A percentile compares a stretch with the other conserved stretches of the same genome.
Evolutionary conservation across 2,888 invertebrate species (phyloP).

Genomic region (Resseliella maxima): DNA sequence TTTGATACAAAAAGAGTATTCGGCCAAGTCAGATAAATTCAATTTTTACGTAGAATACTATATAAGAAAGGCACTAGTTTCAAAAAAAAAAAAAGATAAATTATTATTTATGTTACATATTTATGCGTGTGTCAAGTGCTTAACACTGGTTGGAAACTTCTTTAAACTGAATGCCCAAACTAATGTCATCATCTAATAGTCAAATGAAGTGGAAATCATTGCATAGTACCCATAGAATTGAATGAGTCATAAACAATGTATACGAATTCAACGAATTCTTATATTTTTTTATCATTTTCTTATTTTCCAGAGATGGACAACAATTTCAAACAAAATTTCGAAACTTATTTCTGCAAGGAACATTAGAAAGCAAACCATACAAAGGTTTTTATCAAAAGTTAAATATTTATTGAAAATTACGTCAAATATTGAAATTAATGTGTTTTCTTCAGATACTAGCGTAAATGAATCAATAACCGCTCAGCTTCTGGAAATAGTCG

Average conservation of each 20-base stretch:
- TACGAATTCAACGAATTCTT: constrained; percentile 33
- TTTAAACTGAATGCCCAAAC: constrained; percentile 17
- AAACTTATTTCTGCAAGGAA: constrained; percentile 25
- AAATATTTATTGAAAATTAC: constrained; percentile 6
- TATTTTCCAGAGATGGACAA: constrained; percentile 23
- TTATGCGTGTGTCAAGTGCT: constrained; percentile 23
- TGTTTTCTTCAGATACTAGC: constrained; percentile 38
- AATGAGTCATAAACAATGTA: constrained; percentile 17
- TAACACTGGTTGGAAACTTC: constrained; percentile 22
- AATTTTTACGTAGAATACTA: constrained; percentile 20
- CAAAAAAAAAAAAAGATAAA: constrained; percentile 25
- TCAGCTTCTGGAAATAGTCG: constrained; percentile 65
- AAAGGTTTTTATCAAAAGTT: constrained; percentile 28
- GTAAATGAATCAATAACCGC: constrained; percentile 58
- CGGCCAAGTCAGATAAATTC: constrained; percentile 23
- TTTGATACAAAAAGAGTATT: not conserved
- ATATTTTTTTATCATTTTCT: constrained; percentile 38
- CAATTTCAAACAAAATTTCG: constrained; percentile 19
- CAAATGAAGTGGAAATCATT: constrained; percentile 21
- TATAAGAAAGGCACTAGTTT: constrained; percentile 26
- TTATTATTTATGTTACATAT: not conserved
- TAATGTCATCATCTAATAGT: constrained; percentile 11
- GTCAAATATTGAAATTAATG: constrained; percentile 10
- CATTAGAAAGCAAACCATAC: constrained; percentile 34
- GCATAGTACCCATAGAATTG: constrained; percentile 21